Percentiles rank a stretch among this genome's conserved stretches.
phyloP scores from a whole-genome alignment of 2,797 vertebrate genomes.

The Lithobates pipiens region DNA sequence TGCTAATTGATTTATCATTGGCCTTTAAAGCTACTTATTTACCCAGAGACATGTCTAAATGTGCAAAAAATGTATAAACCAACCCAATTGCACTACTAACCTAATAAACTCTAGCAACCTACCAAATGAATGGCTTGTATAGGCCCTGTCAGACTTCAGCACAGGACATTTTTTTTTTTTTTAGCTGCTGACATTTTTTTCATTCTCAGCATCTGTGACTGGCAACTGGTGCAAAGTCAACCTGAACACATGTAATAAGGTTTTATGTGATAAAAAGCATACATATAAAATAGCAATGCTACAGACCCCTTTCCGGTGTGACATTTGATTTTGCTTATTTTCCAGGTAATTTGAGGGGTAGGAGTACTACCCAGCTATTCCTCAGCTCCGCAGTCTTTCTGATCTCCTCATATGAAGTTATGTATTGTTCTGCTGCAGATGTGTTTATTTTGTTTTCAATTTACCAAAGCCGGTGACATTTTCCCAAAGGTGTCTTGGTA shows the following conservation, averaged over 20 bases:
- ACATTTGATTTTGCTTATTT: conserved; percentile 21
- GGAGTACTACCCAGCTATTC: conserved; percentile 38
- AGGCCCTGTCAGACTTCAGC: not conserved
- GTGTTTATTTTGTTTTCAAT: conserved; percentile 77
- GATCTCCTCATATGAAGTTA: conserved; percentile 75
- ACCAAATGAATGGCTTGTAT: not conserved
- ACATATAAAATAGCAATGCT: conserved; percentile 13
- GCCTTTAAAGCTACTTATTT: not conserved
- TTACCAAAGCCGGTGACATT: conserved; percentile 74
- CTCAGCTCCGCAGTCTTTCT: conserved; percentile 68
- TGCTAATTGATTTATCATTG: too few relatives aligned
- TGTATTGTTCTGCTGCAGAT: conserved; percentile 75
- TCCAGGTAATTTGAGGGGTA: conserved; percentile 43
- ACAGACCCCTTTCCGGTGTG: conserved; percentile 3
- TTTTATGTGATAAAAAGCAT: conserved; percentile 5
- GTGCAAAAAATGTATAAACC: not conserved
- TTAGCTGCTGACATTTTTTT: not conserved
- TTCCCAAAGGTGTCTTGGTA: conserved; percentile 75
- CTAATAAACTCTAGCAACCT: not conserved
- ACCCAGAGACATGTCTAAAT: not conserved
- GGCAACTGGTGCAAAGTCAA: not conserved
- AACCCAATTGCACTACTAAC: not conserved
- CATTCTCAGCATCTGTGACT: not conserved
- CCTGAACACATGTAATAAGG: not conserved
- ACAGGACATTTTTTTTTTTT: not conserved